Evolutionary conservation across 1,140 invertebrate species (phyloP), one percentile per base, ranked within the genome.

Genomic region (Agrypnia vestita): DNA sequence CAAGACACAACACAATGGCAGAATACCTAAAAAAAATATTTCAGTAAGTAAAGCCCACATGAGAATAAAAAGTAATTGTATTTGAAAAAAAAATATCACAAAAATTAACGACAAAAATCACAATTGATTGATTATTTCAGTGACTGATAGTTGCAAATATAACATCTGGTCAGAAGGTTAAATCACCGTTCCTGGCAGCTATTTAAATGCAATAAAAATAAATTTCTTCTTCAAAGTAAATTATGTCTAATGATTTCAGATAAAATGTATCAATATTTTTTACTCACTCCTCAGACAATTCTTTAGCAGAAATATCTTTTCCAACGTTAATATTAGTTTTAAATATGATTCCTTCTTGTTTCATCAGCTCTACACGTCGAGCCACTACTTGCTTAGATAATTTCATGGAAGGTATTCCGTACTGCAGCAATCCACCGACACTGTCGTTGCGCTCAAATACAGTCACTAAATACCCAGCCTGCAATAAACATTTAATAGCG

Each of bases 321-420:
- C 98, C 98, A 81, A 99, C 95, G 86, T 98, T 94, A 9, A 95
- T 91, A 84, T 95, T 96, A 0, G 95, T 95, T 86, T 96, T 95
- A 89, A 99, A 99, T 21, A 90, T 89, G 61, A 99, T 95, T 9
- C 98, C 98, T 90, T 99, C 98, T 11, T 94, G 94, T 62, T 92
- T 91, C 89, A 99, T 91, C 25, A 99, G 89, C 83, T 96, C 92
- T 3, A 99, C 93, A 82, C 98, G 90, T 47, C 98, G 91, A 84
- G 97, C 95, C 1, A 99, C 97, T 76, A 98, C 96, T 81, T 95
- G 93, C 88, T 99, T 99, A 78, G 95, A 94, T 0, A 99, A 90
- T 89, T 99, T 99, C 97, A 99, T 99, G 0, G 96, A 97, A 44
- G 98, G 98, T 85, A 99, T 99, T 69, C 98, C 98, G 88, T 99